These are phyloP conservation scores for Scomber scombrus DNA, from an alignment of 2,113 vertebrate species.

Conservation along the genomic window DNA sequence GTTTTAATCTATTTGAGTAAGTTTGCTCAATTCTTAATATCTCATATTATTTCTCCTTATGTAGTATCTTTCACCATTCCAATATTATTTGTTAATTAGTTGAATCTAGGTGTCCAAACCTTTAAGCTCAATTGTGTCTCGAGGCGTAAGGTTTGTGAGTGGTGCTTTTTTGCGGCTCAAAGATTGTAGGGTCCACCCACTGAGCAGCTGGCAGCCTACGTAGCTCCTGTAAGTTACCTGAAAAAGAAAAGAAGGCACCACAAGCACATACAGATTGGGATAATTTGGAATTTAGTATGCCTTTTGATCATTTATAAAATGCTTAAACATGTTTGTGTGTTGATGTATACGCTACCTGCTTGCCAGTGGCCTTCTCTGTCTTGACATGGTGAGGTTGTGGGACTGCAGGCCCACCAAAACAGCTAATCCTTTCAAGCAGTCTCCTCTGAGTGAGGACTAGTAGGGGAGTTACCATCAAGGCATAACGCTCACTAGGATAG, in stretches of 20 bases:
- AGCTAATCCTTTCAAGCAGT: conserved; percentile 85
- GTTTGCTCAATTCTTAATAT: too few relatives aligned
- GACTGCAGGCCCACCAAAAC: conserved; percentile 70
- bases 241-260: conserved; percentile 23
- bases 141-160: not conserved
- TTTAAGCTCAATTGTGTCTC: conserved; percentile 41
- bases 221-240: conserved; percentile 91
- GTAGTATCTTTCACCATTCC: not conserved
- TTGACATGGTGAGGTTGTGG: conserved; percentile 82
- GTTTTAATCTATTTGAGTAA: not conserved
- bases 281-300: not conserved
- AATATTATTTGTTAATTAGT: not conserved
- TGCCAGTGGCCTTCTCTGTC: conserved; percentile 69
- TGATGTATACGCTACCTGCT: conserved; percentile 81
- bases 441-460: conserved; percentile 91
- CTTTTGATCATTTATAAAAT: not conserved
- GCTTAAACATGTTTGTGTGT: not conserved
- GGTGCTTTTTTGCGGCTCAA: conserved; percentile 20
- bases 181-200: conserved; percentile 3
- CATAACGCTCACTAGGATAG: conserved; percentile 88
- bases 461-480: conserved; percentile 88
- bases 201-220: conserved; percentile 82
- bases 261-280: not conserved
- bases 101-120: conserved; percentile 47
- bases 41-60: not conserved